Evolutionary conservation across 2,113 vertebrate species (phyloP).

Genomic region (Capreolus pygargus): DNA sequence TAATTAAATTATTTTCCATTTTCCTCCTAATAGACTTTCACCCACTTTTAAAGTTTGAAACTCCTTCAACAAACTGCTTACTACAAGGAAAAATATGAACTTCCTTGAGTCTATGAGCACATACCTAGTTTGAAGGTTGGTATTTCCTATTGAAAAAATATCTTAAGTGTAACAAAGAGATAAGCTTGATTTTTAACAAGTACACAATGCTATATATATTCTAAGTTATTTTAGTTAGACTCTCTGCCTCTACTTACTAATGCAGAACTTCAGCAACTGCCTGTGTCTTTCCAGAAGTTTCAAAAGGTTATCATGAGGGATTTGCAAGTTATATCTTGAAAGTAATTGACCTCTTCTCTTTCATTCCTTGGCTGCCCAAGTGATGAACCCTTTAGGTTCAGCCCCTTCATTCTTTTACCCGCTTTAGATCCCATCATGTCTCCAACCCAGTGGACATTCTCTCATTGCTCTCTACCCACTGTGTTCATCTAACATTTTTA

Average conservation of each 20-base stretch:
- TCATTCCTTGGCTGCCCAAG: not conserved
- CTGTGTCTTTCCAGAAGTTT: not conserved
- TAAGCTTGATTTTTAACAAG: not conserved
- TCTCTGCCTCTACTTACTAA: not conserved
- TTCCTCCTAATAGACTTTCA: not conserved
- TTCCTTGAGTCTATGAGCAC: not conserved
- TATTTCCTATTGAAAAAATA: not conserved
- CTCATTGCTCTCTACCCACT: not conserved
- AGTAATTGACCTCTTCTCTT: not conserved
- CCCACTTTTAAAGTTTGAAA: not conserved
- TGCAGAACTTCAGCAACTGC: not conserved
- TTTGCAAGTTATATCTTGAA: not conserved
- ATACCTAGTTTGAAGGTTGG: not conserved
- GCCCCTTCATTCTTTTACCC: not conserved
- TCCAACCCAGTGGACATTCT: not conserved
- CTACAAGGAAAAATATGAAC: not conserved
- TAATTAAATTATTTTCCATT: constrained; percentile 2
- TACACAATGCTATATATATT: not conserved
- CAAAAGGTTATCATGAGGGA: not conserved
- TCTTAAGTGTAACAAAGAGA: not conserved
- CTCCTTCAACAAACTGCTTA: not conserved
- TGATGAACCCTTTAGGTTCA: not conserved
- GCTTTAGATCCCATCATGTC: not conserved
- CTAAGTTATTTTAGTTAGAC: not conserved
- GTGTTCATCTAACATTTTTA: not conserved